Evolutionary conservation across 2,888 invertebrate species (phyloP).

Genomic region (Tridacna gigas): DNA sequence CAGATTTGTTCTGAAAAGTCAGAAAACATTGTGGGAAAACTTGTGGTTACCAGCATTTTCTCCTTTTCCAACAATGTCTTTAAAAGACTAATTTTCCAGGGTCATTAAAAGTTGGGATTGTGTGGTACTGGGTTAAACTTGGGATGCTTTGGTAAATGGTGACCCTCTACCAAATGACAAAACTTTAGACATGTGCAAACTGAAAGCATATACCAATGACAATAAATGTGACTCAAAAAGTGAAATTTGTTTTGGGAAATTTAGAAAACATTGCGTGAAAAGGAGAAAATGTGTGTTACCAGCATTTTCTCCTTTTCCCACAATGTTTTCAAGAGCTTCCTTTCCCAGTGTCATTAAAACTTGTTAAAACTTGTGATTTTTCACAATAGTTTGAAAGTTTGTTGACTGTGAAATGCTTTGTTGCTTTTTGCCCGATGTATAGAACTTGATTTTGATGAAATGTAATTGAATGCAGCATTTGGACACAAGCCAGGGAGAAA

Average conservation of each 20-base stretch:
- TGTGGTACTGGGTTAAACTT: not conserved
- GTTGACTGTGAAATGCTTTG: too few species aligned
- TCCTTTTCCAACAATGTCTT: not conserved
- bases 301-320: not conserved
- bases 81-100: not conserved
- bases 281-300: not conserved
- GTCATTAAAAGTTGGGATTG: not conserved
- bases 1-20: too few species aligned
- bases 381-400: too few species aligned
- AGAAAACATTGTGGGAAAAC: not conserved
- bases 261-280: not conserved
- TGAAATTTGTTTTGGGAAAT: too few species aligned
- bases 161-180: not conserved
- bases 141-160: too few species aligned
- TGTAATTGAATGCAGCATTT: slow-evolving; percentile 16
- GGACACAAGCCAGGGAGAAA: slow-evolving; percentile 1
- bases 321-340: not conserved
- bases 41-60: not conserved
- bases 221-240: too few species aligned
- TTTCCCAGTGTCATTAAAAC: too few species aligned
- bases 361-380: too few species aligned
- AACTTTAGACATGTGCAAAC: not conserved
- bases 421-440: too few species aligned
- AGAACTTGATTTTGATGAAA: not conserved
- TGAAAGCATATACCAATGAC: not conserved